phyloP scores from a whole-genome alignment of 2,797 vertebrate species.

The Spinus pinus region DNA sequence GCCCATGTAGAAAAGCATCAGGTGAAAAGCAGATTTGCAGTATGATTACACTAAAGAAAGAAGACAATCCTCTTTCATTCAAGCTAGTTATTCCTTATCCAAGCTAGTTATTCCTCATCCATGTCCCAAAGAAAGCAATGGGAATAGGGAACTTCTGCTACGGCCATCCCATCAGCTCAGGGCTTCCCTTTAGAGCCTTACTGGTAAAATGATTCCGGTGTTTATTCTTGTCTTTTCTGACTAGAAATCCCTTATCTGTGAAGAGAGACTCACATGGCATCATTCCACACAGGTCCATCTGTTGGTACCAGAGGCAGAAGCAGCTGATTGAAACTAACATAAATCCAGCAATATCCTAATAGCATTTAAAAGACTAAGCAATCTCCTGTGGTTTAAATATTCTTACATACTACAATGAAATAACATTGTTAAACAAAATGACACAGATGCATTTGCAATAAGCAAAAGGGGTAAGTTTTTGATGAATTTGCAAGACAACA shows the following conservation, averaged over 20 bases:
- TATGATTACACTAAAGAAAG: neutral
- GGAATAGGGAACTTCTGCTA: neutral
- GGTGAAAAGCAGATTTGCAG: constrained; percentile 8
- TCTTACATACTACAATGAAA: neutral
- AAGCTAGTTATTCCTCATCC: neutral
- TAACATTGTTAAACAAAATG: neutral
- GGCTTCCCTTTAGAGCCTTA: neutral
- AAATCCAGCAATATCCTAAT: neutral
- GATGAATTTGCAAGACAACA: neutral
- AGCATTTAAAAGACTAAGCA: neutral
- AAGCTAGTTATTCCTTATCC: neutral
- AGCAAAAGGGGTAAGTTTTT: neutral
- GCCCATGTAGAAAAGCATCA: neutral
- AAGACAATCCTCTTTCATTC: neutral
- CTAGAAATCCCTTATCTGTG: neutral
- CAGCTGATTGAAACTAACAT: neutral
- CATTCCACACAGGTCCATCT: neutral
- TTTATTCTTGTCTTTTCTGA: neutral
- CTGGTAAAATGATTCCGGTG: neutral
- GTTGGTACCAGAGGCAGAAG: neutral
- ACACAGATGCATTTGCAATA: neutral
- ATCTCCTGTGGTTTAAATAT: neutral
- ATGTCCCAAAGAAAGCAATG: neutral
- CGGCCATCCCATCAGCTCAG: neutral
- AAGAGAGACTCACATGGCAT: neutral